Percentiles rank a stretch among this genome's conserved stretches.
phyloP scores from a whole-genome alignment of 1,140 invertebrate genomes.

The Anadara kagoshimensis region DNA sequence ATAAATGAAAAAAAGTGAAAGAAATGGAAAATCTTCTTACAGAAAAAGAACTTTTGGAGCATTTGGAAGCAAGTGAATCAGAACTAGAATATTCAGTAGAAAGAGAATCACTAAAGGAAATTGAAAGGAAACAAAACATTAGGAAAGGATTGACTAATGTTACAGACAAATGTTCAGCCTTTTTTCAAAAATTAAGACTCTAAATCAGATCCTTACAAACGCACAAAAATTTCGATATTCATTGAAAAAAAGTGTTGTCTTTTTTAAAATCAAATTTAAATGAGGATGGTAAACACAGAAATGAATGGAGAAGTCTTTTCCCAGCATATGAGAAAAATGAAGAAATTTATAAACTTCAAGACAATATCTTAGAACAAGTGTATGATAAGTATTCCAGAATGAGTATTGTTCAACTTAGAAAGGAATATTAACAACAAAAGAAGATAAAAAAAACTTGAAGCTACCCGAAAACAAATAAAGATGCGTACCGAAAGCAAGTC shows the following conservation, averaged over 20 bases:
- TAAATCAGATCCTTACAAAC: conserved; percentile 16
- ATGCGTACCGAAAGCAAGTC: conserved; percentile 10
- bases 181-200: background rate
- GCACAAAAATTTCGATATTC: background rate
- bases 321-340: too few relatives aligned
- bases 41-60: conserved; percentile 2
- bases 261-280: too few relatives aligned
- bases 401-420: conserved; percentile 23
- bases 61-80: background rate
- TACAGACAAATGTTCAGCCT: conserved; percentile 1
- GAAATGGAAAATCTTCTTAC: background rate
- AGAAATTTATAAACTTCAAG: too few relatives aligned
- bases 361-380: conserved; percentile 7
- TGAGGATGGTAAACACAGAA: too few relatives aligned
- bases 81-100: conserved; percentile 6
- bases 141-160: conserved; percentile 5
- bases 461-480: conserved; percentile 29
- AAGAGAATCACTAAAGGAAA: conserved; percentile 7
- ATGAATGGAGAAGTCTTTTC: too few relatives aligned
- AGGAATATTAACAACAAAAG: conserved; percentile 21
- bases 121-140: conserved; percentile 14
- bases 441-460: conserved; percentile 25
- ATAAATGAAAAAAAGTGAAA: background rate
- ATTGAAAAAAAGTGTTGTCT: background rate
- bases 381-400: conserved; percentile 30